Conservation (phyloP, 2,797 vertebrate genomes). For the Pangasius larnaudii region DNA sequence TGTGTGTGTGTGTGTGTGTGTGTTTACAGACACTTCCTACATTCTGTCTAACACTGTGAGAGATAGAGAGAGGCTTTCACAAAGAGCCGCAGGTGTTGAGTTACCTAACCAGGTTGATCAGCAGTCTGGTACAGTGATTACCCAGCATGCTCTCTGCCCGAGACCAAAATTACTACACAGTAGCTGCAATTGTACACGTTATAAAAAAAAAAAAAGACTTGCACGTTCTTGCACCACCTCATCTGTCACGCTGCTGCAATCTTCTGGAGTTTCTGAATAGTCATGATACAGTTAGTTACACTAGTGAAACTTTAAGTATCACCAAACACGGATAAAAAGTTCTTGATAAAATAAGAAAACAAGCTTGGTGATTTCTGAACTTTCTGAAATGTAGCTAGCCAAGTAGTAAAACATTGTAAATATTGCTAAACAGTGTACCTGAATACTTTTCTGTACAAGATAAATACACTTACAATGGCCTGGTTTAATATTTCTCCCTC, state of each 20-base stretch:
- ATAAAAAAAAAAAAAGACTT: neutral
- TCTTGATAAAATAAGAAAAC: neutral
- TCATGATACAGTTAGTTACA: neutral
- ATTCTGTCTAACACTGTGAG: neutral
- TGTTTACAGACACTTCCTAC: neutral
- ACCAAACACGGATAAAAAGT: neutral
- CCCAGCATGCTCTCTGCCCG: conserved; percentile 7
- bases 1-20: neutral
- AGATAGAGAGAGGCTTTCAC: neutral
- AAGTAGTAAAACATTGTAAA: neutral
- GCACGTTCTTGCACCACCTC: neutral
- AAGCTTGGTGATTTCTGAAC: neutral
- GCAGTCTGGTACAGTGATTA: neutral
- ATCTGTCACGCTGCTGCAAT: neutral
- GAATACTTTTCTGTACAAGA: neutral
- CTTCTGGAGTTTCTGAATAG: neutral
- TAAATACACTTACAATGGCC: neutral
- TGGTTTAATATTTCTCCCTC: neutral
- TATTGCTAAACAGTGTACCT: neutral
- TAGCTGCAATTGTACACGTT: neutral
- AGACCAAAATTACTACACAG: neutral
- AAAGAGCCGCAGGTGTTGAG: neutral
- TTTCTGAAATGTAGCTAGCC: neutral
- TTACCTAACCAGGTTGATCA: neutral
- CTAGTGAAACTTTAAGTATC: neutral